Conservation (phyloP, 30 jellyfish, hydroid and myxozoan genomes). For the Morbakka virulenta region DNA sequence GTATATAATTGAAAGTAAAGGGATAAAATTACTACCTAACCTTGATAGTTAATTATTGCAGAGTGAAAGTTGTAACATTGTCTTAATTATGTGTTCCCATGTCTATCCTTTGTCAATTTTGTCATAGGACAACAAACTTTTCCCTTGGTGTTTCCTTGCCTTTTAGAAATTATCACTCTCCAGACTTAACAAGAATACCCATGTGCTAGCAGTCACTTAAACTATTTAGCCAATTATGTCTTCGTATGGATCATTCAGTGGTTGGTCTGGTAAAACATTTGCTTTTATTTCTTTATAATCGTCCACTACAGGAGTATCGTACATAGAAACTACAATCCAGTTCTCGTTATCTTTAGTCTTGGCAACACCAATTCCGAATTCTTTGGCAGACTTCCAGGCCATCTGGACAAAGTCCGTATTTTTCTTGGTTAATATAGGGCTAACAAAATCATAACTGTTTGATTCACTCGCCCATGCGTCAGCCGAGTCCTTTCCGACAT, state of each 20-base stretch:
- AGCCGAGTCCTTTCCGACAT: conserved; percentile 94
- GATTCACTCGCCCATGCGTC: conserved; percentile 91
- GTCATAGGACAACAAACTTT: no score
- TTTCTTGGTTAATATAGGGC: conserved; percentile 82
- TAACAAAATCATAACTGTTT: conserved; percentile 65
- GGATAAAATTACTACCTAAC: no score
- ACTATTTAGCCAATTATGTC: no score
- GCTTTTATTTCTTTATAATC: conserved; percentile 73
- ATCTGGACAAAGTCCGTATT: conserved; percentile 84
- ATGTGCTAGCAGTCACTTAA: no score
- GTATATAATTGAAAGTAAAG: no score
- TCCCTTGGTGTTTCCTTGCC: no score
- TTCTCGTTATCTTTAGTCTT: conserved; percentile 58
- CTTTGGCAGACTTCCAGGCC: conserved; percentile 84
- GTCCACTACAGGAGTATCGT: conserved; percentile 79
- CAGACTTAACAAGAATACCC: no score
- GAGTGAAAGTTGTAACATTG: no score
- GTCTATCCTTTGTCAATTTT: no score
- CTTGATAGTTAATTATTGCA: no score
- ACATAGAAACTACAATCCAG: conserved; percentile 88
- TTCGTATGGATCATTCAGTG: conserved; percentile 86
- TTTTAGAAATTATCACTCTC: no score
- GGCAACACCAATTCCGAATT: conserved; percentile 93
- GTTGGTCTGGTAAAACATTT: conserved; percentile 78
- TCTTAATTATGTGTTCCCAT: no score